A percentile compares a stretch with the other conserved stretches of the same genome.
These are phyloP conservation scores for Hemitrygon akajei DNA, from an alignment of 2,797 vertebrate genomes.

Conservation along the genomic window DNA sequence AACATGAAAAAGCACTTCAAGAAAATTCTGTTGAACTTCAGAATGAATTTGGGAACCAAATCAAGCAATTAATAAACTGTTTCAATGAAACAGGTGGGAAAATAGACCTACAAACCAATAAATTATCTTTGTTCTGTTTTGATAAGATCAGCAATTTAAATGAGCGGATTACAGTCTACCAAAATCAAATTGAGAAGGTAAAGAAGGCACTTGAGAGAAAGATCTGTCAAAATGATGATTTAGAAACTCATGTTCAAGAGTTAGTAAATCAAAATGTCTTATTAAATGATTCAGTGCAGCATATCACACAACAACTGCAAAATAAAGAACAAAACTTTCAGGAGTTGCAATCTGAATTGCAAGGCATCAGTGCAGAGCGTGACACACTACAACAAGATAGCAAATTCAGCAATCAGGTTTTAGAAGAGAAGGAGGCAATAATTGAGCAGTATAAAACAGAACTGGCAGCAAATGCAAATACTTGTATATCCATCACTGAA, in stretches of 20 bases:
- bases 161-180: conserved; percentile 60
- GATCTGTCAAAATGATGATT: conserved; percentile 58
- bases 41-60: conserved; percentile 60
- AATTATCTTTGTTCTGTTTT: conserved; percentile 63
- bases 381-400: conserved; percentile 64
- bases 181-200: conserved; percentile 56
- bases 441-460: conserved; percentile 74
- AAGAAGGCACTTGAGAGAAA: conserved; percentile 62
- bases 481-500: conserved; percentile 64
- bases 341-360: conserved; percentile 65
- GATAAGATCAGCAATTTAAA: conserved; percentile 56
- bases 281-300: conserved; percentile 67
- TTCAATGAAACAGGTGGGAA: conserved; percentile 61
- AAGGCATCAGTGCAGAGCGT: conserved; percentile 59
- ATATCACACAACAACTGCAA: conserved; percentile 65
- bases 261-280: conserved; percentile 60
- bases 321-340: conserved; percentile 67
- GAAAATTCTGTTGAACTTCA: conserved; percentile 57
- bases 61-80: conserved; percentile 58
- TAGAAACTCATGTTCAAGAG: conserved; percentile 69
- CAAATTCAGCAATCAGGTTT: conserved; percentile 59
- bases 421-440: conserved; percentile 70
- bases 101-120: conserved; percentile 59
- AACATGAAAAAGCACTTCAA: conserved; percentile 63
- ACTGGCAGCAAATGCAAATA: conserved; percentile 61